Conservation (phyloP, 2,113 vertebrate genomes). For the Plecotus auritus region DNA sequence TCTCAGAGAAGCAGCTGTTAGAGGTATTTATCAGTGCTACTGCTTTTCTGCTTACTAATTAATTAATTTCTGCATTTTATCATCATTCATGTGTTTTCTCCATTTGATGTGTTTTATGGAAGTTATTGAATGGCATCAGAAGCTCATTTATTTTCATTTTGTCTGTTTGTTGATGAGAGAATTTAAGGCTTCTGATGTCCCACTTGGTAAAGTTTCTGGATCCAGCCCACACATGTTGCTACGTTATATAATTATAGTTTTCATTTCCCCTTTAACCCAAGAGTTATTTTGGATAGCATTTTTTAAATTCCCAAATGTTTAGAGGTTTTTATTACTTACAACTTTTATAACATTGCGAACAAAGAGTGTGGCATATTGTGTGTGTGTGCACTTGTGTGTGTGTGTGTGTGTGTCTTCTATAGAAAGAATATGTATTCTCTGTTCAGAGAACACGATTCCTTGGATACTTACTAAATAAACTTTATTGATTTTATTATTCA, state of each 20-base stretch:
- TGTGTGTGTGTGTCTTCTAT: not conserved
- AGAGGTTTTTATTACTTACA: not conserved
- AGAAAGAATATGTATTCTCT: not conserved
- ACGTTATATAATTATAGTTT: not conserved
- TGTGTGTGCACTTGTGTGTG: not conserved
- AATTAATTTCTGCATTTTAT: constrained; percentile 57
- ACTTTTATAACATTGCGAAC: not conserved
- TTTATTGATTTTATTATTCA: not conserved
- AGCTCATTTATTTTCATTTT: not conserved
- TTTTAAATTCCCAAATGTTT: not conserved
- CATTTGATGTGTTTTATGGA: constrained; percentile 43
- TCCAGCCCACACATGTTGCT: not conserved
- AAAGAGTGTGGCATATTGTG: not conserved
- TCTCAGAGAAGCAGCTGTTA: not conserved
- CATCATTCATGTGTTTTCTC: constrained; percentile 4
- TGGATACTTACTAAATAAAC: not conserved
- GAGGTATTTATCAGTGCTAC: constrained; percentile 32
- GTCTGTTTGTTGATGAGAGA: constrained; percentile 34
- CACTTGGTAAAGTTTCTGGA: not conserved
- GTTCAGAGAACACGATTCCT: not conserved
- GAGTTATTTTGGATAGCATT: not conserved
- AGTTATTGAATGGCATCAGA: constrained; percentile 21
- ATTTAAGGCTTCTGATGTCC: constrained; percentile 24
- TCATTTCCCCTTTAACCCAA: constrained; percentile 17
- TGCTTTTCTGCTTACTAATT: constrained; percentile 9